phyloP scores from a whole-genome alignment of 1,140 invertebrate genomes.

The Pantala flavescens region DNA sequence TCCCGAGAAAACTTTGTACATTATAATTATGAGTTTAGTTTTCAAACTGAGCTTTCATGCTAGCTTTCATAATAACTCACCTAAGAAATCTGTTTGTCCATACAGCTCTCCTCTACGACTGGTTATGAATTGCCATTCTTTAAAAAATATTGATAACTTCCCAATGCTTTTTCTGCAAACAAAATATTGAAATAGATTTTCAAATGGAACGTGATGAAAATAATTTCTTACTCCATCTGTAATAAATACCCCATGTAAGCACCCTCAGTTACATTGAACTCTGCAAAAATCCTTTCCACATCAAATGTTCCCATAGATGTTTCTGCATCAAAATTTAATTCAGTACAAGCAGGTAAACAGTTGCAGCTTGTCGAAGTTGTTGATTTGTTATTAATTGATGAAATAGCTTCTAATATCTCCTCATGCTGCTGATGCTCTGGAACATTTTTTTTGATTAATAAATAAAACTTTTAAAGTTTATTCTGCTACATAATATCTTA shows the following conservation, averaged over 20 bases:
- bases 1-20: no score
- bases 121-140: constrained; percentile 52
- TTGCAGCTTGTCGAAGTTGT: constrained; percentile 31
- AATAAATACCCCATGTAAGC: background rate
- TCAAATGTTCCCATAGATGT: constrained; percentile 23
- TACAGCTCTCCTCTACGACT: constrained; percentile 50
- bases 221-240: background rate
- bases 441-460: background rate
- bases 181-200: constrained; percentile 29
- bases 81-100: constrained; percentile 50
- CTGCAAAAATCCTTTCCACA: background rate
- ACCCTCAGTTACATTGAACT: background rate
- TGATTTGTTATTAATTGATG: background rate
- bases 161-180: constrained; percentile 31
- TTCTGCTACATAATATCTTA: constrained; percentile 14
- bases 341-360: constrained; percentile 56
- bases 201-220: constrained; percentile 23
- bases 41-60: no score
- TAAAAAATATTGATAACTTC: constrained; percentile 44
- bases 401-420: background rate
- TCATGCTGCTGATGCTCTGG: background rate
- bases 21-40: no score
- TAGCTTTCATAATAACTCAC: constrained; percentile 19
- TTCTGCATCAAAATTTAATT: constrained; percentile 48
- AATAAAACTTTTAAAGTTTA: background rate